Evolutionary conservation across 1,140 invertebrate genomes (phyloP), one percentile per base, ranked within the genome.

Genomic region (Aphelenchoides fujianensis): DNA sequence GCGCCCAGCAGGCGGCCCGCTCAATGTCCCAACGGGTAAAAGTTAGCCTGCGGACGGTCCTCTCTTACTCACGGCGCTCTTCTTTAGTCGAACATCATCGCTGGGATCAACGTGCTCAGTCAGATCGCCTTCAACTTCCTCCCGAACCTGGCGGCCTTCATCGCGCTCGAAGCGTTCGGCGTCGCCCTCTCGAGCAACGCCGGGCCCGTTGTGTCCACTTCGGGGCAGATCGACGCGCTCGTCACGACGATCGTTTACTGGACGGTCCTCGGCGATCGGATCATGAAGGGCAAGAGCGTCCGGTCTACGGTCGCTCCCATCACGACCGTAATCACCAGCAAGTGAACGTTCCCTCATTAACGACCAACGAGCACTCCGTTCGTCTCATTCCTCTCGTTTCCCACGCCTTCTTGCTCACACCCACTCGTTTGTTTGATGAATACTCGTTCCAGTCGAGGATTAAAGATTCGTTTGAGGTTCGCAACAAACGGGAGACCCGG

Each of bases 231-330:
- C 27, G 55, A 59, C 34, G 55, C 55, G 7, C 55, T 59, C 5
- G 12, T 59, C 23, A 59, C 55, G 19, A 59, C 55, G 5, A 59
- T 59, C 7, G 55, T 59, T 5, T 59, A 59, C 55, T 59, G 28
- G 55, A 23, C 7, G 5, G 34, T 59, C 19, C 28, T 59, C 34
- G 5, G 55, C 5, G 5, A 32, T 7, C 55, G 55, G 34, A 32
- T 59, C 5, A 59, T 59, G 5, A 5, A 59, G 7, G 5, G 19
- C 28, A 59, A 59, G 19, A n/a, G n/a, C n/a, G n/a, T n/a, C n/a
- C n/a, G n/a, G n/a, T n/a, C n/a, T n/a, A n/a, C n/a, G n/a, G n/a
- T n/a, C n/a, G n/a, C n/a, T n/a, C n/a, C n/a, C n/a, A n/a, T n/a
- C n/a, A n/a, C n/a, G n/a, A n/a, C n/a, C n/a, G n/a, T n/a, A n/a